Percentiles rank a stretch among this genome's conserved stretches.
Evolutionary conservation across 2,888 invertebrate genomes (phyloP).

Genomic region (Sphaeridia pumilis): DNA sequence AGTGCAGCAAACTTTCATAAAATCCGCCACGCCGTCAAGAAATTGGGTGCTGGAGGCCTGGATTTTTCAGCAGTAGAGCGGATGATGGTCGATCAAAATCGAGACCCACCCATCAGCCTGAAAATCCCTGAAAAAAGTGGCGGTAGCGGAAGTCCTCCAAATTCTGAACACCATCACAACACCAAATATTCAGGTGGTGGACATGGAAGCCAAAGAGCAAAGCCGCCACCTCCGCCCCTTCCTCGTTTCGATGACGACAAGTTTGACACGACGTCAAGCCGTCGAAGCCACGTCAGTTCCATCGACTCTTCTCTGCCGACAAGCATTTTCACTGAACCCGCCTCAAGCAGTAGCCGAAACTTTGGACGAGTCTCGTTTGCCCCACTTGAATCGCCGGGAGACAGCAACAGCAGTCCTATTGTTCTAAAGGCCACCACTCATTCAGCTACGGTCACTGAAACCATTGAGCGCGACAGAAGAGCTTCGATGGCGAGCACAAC

Average conservation of each 20-base stretch:
- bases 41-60: constrained; percentile 25
- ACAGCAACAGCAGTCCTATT: no score
- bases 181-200: background rate
- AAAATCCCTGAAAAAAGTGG: constrained; percentile 1
- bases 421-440: no score
- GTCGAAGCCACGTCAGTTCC: no score
- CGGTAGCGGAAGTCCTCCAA: constrained; percentile 1
- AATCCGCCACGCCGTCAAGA: constrained; percentile 32
- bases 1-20: no score
- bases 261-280: no score
- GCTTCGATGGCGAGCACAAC: background rate
- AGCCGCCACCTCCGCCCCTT: constrained; percentile 1
- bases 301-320: no score
- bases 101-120: no score
- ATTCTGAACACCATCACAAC: background rate
- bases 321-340: no score
- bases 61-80: constrained; percentile 26
- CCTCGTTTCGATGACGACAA: background rate
- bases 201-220: background rate
- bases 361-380: no score
- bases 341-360: no score
- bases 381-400: no score
- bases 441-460: background rate
- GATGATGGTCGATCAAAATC: constrained; percentile 29
- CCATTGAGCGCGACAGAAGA: background rate